These are phyloP conservation scores for Tetramorium bicarinatum DNA, from an alignment of 2,888 invertebrate species.

Conservation along the genomic window DNA sequence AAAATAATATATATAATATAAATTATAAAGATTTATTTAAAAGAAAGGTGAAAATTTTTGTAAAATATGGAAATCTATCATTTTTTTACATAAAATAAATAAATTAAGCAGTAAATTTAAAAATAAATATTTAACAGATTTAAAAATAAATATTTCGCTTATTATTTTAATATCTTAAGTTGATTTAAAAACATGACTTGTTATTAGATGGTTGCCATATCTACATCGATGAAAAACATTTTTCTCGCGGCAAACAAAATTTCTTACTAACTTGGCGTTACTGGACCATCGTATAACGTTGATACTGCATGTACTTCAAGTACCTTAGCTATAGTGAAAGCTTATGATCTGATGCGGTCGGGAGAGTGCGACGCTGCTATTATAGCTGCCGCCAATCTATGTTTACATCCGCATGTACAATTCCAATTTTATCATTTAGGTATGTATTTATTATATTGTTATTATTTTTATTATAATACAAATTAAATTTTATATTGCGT, in stretches of 20 bases:
- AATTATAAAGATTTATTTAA: too few relatives aligned
- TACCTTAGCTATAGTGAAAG: neutral
- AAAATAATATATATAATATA: neutral
- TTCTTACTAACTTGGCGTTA: constrained; percentile 92
- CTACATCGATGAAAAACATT: constrained; percentile 89
- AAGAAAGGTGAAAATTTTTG: too few relatives aligned
- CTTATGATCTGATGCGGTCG: neutral
- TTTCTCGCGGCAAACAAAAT: constrained; percentile 97
- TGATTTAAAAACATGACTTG: neutral
- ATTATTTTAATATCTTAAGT: too few relatives aligned
- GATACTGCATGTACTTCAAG: constrained; percentile 17
- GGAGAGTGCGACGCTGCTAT: neutral
- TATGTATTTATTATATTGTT: neutral
- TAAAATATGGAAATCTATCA: too few relatives aligned
- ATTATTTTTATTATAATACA: neutral
- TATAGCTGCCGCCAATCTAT: neutral
- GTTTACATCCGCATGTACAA: neutral
- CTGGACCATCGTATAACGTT: constrained; percentile 1
- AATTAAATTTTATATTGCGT: too few relatives aligned
- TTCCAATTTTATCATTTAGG: neutral
- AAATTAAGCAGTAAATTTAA: neutral
- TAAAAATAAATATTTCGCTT: constrained; percentile 85
- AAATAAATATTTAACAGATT: too few relatives aligned
- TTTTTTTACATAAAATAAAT: too few relatives aligned
- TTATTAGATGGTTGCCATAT: constrained; percentile 92